Evolutionary conservation across 1,140 invertebrate species (phyloP).

Genomic region (Lepidotrigona ventralis): DNA sequence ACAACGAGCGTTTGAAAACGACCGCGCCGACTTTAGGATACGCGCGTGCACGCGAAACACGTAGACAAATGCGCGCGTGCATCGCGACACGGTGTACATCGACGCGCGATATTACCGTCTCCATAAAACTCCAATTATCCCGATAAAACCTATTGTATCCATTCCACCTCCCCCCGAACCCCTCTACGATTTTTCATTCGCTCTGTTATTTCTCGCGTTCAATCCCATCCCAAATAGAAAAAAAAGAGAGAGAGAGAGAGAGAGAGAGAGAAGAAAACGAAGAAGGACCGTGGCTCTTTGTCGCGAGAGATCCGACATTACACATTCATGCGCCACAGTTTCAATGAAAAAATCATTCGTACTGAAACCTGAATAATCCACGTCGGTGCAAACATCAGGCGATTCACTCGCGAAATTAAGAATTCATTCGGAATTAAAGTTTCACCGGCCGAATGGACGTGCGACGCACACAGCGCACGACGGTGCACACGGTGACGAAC

Average conservation of each 20-base stretch:
- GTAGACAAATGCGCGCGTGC: background rate
- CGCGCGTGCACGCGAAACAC: background rate
- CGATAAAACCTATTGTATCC: constrained; percentile 42
- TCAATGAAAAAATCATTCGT: background rate
- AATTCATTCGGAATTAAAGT: constrained; percentile 1
- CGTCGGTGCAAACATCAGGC: background rate
- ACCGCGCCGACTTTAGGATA: background rate
- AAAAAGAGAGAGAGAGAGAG: no score
- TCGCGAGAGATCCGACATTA: background rate
- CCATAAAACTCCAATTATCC: constrained; percentile 45
- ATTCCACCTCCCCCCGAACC: no score
- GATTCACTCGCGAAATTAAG: background rate
- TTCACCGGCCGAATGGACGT: background rate
- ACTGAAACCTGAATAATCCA: background rate
- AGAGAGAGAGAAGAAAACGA: no score
- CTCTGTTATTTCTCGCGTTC: constrained; percentile 26
- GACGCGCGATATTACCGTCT: background rate
- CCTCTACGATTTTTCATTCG: constrained; percentile 16
- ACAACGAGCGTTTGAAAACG: no score
- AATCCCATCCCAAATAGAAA: background rate
- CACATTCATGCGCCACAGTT: background rate
- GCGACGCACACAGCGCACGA: background rate
- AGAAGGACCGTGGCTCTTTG: background rate
- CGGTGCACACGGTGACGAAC: background rate
- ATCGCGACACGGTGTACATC: background rate